These are phyloP conservation scores for Drosophila erecta DNA, from an alignment of 1,140 invertebrate genomes.

Conservation along the genomic window DNA sequence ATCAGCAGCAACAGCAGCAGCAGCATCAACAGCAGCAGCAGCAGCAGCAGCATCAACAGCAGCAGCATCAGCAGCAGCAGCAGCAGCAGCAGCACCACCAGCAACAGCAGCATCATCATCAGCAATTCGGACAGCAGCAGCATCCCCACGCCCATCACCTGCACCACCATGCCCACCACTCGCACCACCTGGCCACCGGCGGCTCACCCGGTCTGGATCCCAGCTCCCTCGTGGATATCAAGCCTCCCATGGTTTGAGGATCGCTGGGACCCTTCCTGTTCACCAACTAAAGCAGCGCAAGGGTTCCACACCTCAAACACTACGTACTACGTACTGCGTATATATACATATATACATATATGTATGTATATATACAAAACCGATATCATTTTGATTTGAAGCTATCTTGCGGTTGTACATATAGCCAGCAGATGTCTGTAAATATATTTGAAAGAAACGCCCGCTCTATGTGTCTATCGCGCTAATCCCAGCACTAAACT, in stretches of 20 bases:
- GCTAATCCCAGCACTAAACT: constrained; percentile 10
- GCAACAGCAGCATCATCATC: constrained; percentile 64
- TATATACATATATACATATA: not conserved
- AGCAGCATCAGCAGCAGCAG: constrained; percentile 42
- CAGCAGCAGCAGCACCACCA: constrained; percentile 48
- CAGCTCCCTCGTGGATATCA: constrained; percentile 76
- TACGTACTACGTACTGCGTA: not conserved
- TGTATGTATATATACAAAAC: constrained; percentile 2
- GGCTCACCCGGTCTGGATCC: constrained; percentile 66
- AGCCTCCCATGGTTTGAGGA: constrained; percentile 84
- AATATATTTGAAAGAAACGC: constrained; percentile 6
- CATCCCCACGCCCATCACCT: constrained; percentile 74
- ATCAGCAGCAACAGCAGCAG: constrained; percentile 59
- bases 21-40: constrained; percentile 54
- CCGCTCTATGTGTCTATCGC: constrained; percentile 32
- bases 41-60: constrained; percentile 33
- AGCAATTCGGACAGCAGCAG: constrained; percentile 73
- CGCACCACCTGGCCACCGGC: constrained; percentile 70
- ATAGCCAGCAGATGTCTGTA: constrained; percentile 38
- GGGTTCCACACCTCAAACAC: constrained; percentile 56
- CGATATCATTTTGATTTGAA: constrained; percentile 2
- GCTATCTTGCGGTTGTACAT: constrained; percentile 30
- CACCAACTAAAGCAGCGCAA: constrained; percentile 69
- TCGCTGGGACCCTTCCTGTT: constrained; percentile 84
- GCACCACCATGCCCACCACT: constrained; percentile 81